Conservation (phyloP, 2,113 vertebrate genomes). For the Cyanoderma ruficeps region DNA sequence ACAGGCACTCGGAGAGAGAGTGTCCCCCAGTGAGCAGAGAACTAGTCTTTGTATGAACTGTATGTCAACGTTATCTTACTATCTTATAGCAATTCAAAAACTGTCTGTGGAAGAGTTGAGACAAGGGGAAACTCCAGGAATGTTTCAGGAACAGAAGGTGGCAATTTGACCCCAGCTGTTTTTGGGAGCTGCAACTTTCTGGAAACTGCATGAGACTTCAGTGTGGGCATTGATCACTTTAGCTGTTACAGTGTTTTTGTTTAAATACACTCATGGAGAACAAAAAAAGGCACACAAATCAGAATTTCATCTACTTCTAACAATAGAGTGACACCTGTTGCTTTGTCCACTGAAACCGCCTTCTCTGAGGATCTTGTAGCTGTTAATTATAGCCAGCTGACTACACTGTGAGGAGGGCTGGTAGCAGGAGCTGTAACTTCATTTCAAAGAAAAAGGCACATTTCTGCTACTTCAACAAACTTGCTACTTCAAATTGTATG, state of each 20-base stretch:
- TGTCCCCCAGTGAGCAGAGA: background rate
- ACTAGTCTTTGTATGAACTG: background rate
- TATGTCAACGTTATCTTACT: background rate
- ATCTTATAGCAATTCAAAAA: background rate
- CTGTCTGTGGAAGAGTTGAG: background rate
- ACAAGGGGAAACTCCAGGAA: background rate
- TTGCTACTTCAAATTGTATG: background rate
- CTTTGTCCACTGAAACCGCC: background rate
- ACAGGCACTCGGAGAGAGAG: background rate
- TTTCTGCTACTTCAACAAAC: background rate
- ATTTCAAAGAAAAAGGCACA: background rate
- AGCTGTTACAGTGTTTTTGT: background rate
- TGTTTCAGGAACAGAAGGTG: background rate
- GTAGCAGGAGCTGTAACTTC: background rate
- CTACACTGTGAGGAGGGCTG: background rate
- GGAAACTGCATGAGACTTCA: background rate
- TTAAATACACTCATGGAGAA: background rate
- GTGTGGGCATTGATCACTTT: background rate
- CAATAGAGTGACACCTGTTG: accelerated
- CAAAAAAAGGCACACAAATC: background rate
- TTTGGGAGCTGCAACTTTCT: background rate
- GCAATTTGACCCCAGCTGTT: background rate
- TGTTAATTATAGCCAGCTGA: background rate
- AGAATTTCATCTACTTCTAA: background rate
- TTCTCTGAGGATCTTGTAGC: background rate